A percentile compares a stretch with the other conserved stretches of the same genome.
Evolutionary conservation across 2,797 vertebrate genomes (phyloP).

Genomic region (Acanthurus leucopareius): DNA sequence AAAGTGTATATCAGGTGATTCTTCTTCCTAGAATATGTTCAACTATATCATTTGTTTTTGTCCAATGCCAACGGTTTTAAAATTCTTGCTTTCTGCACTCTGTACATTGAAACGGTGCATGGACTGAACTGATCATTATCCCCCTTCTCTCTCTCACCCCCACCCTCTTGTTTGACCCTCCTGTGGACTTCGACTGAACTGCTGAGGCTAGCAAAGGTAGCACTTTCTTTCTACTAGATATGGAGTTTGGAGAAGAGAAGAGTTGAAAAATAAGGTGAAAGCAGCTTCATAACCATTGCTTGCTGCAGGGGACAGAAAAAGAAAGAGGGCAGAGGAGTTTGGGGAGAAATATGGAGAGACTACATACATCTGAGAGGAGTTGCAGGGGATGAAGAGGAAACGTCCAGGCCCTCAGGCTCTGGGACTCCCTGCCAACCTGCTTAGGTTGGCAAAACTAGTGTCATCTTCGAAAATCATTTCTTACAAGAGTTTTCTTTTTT

Average conservation of each 20-base stretch:
- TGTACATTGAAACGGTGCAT: neutral
- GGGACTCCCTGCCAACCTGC: slow-evolving; percentile 58
- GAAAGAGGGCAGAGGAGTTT: slow-evolving; percentile 34
- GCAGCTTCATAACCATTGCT: slow-evolving; percentile 42
- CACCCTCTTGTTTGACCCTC: neutral
- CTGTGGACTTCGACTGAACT: slow-evolving; percentile 26
- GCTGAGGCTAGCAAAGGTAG: slow-evolving; percentile 45
- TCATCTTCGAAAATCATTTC: slow-evolving; percentile 41
- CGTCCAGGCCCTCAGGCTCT: slow-evolving; percentile 44
- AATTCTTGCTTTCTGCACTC: neutral
- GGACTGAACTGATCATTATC: neutral
- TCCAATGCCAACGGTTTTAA: neutral
- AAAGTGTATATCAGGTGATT: neutral
- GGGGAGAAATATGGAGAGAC: neutral
- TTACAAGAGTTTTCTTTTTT: slow-evolving; percentile 18
- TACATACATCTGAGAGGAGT: slow-evolving; percentile 31
- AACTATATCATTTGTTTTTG: neutral
- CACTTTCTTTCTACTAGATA: slow-evolving; percentile 11
- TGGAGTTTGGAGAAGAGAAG: slow-evolving; percentile 31
- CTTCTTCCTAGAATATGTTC: neutral
- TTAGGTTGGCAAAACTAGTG: slow-evolving; percentile 48
- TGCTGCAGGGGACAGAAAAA: slow-evolving; percentile 55
- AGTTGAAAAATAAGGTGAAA: slow-evolving; percentile 48
- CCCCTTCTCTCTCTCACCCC: neutral
- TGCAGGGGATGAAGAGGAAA: slow-evolving; percentile 37